phyloP scores from a whole-genome alignment of 2,113 vertebrate species.

The Numenius arquata region DNA sequence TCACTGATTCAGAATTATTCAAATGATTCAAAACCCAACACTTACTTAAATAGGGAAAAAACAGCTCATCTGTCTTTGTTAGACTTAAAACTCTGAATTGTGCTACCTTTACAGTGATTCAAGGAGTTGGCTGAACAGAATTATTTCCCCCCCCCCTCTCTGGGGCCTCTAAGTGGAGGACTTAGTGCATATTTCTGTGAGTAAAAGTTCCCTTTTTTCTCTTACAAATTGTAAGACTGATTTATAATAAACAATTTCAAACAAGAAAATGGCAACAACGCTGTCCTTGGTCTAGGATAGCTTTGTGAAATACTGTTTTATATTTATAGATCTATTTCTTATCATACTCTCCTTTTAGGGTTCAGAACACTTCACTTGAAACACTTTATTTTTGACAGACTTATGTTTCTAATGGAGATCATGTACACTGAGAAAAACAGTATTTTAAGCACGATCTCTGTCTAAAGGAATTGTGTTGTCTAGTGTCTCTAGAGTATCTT shows the following conservation, averaged over 20 bases:
- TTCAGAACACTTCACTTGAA: background rate
- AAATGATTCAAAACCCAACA: background rate
- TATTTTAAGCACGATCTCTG: background rate
- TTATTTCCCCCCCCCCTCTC: background rate
- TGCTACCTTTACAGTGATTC: background rate
- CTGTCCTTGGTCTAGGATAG: background rate
- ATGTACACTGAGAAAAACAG: background rate
- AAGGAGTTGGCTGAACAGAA: background rate
- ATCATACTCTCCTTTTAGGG: background rate
- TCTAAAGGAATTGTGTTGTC: background rate
- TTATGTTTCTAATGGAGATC: background rate
- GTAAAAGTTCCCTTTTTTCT: background rate
- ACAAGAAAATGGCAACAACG: background rate
- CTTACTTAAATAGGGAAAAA: background rate
- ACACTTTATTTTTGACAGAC: background rate
- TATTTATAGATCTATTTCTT: background rate
- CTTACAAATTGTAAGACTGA: background rate
- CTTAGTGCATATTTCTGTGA: background rate
- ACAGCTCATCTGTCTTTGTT: background rate
- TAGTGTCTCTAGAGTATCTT: conserved; percentile 20
- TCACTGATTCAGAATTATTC: background rate
- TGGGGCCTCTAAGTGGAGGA: background rate
- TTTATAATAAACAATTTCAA: background rate
- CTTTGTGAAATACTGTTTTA: background rate
- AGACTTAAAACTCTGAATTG: background rate